Evolutionary conservation across 2,113 vertebrate species (phyloP).

Genomic region (Chaenogobius annularis): DNA sequence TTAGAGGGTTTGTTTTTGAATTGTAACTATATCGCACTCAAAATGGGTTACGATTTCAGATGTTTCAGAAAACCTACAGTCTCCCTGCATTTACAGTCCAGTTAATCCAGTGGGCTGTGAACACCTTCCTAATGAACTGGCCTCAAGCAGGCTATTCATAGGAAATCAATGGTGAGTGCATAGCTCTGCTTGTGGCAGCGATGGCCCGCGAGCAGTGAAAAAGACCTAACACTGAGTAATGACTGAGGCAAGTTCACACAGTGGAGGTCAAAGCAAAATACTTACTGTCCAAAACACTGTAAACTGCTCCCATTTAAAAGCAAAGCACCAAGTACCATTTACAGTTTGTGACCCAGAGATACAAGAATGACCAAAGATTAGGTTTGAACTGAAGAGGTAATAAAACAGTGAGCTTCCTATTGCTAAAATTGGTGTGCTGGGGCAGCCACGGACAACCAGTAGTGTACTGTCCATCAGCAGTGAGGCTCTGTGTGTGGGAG

Average conservation of each 20-base stretch:
- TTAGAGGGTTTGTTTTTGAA: not conserved
- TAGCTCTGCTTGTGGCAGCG: constrained; percentile 56
- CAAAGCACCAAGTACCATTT: not conserved
- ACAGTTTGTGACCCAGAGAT: constrained; percentile 3
- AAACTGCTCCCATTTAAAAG: not conserved
- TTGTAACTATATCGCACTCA: constrained; percentile 17
- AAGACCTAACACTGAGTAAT: constrained; percentile 63
- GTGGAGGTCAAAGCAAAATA: constrained; percentile 28
- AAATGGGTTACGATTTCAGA: not conserved
- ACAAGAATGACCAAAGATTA: constrained; percentile 16
- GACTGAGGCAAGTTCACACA: constrained; percentile 38
- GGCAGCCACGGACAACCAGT: constrained; percentile 40
- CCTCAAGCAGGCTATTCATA: constrained; percentile 64
- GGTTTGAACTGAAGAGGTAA: constrained; percentile 33
- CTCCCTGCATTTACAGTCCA: constrained; percentile 33
- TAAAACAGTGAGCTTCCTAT: constrained; percentile 31
- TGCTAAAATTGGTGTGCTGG: constrained; percentile 40
- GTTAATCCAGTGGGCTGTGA: constrained; percentile 63
- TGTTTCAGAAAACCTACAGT: constrained; percentile 22
- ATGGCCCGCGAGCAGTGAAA: constrained; percentile 55
- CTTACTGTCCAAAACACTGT: constrained; percentile 25
- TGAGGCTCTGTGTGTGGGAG: constrained; percentile 61
- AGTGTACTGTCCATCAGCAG: constrained; percentile 58
- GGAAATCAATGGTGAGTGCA: constrained; percentile 74
- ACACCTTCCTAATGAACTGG: constrained; percentile 63